These are phyloP conservation scores for Eupithecia subfuscata DNA, from an alignment of 2,888 invertebrate species.

Conservation along the genomic window DNA sequence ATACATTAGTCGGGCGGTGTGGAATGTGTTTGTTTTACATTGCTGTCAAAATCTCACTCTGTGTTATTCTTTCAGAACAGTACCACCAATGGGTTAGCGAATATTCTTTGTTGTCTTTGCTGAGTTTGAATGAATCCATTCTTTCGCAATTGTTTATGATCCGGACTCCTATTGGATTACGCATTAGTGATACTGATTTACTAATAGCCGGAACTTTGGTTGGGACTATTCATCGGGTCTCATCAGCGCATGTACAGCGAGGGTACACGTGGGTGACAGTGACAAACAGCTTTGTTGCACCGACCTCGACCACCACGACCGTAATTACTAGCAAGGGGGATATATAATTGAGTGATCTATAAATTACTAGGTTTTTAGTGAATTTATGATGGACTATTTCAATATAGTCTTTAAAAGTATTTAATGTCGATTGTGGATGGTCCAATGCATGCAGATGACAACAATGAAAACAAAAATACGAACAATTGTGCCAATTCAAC, in stretches of 20 bases:
- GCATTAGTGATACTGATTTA: neutral
- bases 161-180: neutral
- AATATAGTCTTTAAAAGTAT: neutral
- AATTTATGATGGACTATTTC: neutral
- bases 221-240: neutral
- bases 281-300: neutral
- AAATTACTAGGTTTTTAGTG: neutral
- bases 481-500: slow-evolving; percentile 52
- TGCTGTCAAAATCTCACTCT: neutral
- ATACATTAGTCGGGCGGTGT: neutral
- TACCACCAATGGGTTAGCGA: neutral
- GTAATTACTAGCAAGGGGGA: neutral
- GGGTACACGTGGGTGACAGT: neutral
- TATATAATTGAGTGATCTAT: neutral
- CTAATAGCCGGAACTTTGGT: neutral
- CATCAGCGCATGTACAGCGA: neutral
- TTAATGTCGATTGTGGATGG: neutral
- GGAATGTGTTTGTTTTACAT: slow-evolving; percentile 7
- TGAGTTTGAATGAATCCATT: slow-evolving; percentile 3
- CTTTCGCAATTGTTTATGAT: slow-evolving; percentile 18
- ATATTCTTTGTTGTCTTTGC: neutral
- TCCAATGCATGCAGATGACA: slow-evolving; percentile 28
- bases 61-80: slow-evolving; percentile 2
- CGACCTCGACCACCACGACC: neutral
- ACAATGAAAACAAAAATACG: slow-evolving; percentile 41